Base-by-base conservation (phyloP, 2,113 vertebrate genomes). In the Odontophorus gujanensis region DNA sequence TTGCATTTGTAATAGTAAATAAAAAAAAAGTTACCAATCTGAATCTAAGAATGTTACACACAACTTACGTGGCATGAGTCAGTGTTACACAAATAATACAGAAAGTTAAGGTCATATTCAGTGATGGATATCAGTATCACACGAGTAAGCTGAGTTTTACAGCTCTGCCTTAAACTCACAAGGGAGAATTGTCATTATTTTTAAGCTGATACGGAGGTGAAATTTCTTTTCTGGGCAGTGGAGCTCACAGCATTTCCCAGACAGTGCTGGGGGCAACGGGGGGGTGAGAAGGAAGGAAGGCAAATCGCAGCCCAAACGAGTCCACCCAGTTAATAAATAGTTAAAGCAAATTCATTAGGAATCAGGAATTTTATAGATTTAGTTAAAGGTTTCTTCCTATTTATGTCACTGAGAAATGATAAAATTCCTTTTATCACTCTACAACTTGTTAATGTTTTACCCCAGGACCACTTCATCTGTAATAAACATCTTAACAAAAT, bases 401-500 rank as follows among this genome's bases (percentile, higher is more conserved):
- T 96, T 95, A 97, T 98, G 98, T 98, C 98, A 98, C 98, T 95
- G 97, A 97, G 85, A 89, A 98, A 98, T 98, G 98, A 98, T 98
- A 99, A 98, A 98, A 98, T 96, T 95, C 97, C 98, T 97, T 98
- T 98, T 98, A 98, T 98, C 98, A 98, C 98, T 98, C 98, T 98
- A 98, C 98, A 98, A 99, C 98, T 98, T 99, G 98, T 98, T 98
- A 98, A 98, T 98, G 99, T 98, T 98, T 98, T 98, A 98, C 99
- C 99, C 98, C 97, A 95, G 98, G 99, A 98, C 98, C 98, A 98
- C 99, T 99, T 99, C 98, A 97, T 98, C 98, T 98, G 98, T 99
- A 98, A 99, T 99, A 99, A 99, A 99, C 98, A 99, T 99, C 98
- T 99, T 99, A 99, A 98, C 98, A 98, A 99, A 98, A 98, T 98